Evolutionary conservation across 35 echinoderm and acorn worm species (phyloP), one percentile per base, ranked within the genome.

Genomic region (Hemicentrotus pulcherrimus): DNA sequence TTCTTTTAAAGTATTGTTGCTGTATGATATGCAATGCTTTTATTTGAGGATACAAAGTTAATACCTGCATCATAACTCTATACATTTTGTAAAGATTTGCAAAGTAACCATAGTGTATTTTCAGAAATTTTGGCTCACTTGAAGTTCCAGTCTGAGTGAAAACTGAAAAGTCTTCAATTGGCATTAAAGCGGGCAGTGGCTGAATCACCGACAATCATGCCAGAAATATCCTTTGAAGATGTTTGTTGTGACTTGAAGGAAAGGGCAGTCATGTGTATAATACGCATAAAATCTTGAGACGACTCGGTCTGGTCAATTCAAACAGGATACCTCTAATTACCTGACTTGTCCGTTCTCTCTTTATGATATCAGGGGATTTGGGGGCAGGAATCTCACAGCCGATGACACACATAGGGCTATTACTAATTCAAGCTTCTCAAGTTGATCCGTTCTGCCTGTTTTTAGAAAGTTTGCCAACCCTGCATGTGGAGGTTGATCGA

Each of bases 261-360:
- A 78, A n/a, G 65, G 65, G 65, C 28, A 78, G 65, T 78, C 65
- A 78, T 78, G 28, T 78, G 50, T 55, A 55, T 55, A 0, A 0
- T 55, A 11, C 1, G 19, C 65, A n/a, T 78, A 78, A 22, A 28
- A 78, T 78, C 65, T 28, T 78, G 65, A 5, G 65, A 78, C 24
- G 5, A 18, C 65, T 1, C 7, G 52, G 16, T 22, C 65, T 78
- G 65, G 65, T 78, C 65, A 78, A 78, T 78, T 78, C 19, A 18
- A 78, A 78, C 65, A 78, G 65, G 65, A 78, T 78, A 78, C 65
- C 65, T 28, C 65, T 28, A 78, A 78, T 78, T 78, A 78, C 65
- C 65, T 22, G 65, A 78, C 22, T 78, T 18, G 65, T 78, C 65
- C 65, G 18, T 78, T 78, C 65, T 8, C 65, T 78, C 65, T 8